phyloP scores from a whole-genome alignment of 1,140 invertebrate species.

The Hyposmocoma kahamanoa region DNA sequence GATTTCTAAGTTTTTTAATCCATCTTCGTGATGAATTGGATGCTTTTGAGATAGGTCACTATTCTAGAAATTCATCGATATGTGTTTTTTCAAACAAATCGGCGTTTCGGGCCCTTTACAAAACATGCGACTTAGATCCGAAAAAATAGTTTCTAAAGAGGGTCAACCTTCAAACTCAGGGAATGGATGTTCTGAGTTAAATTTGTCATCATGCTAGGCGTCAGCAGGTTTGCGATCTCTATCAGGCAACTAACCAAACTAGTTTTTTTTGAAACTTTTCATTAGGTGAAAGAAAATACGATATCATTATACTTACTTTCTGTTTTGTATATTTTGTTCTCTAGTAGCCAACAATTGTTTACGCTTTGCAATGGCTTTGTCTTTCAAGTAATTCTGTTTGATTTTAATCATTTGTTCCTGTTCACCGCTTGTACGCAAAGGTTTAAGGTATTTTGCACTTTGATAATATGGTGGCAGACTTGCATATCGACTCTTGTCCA shows the following conservation, averaged over 20 bases:
- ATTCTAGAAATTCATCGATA: too few relatives aligned
- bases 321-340: constrained; percentile 62
- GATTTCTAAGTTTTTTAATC: too few relatives aligned
- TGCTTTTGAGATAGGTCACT: too few relatives aligned
- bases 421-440: constrained; percentile 22
- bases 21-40: too few relatives aligned
- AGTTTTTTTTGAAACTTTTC: too few relatives aligned
- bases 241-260: not conserved
- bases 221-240: not conserved
- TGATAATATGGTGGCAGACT: constrained; percentile 37
- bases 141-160: not conserved
- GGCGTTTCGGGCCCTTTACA: too few relatives aligned
- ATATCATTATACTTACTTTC: constrained; percentile 41
- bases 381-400: constrained; percentile 41
- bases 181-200: not conserved
- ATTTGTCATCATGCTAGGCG: not conserved
- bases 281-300: too few relatives aligned
- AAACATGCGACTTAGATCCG: not conserved
- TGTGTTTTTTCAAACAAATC: too few relatives aligned
- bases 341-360: constrained; percentile 48
- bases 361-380: constrained; percentile 50
- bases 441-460: constrained; percentile 56
- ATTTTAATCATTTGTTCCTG: constrained; percentile 40
- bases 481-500: constrained; percentile 43
- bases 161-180: not conserved